These are phyloP conservation scores for Chromoteleia sp. DNA, from an alignment of 2,888 invertebrate species.

Conservation along the genomic window DNA sequence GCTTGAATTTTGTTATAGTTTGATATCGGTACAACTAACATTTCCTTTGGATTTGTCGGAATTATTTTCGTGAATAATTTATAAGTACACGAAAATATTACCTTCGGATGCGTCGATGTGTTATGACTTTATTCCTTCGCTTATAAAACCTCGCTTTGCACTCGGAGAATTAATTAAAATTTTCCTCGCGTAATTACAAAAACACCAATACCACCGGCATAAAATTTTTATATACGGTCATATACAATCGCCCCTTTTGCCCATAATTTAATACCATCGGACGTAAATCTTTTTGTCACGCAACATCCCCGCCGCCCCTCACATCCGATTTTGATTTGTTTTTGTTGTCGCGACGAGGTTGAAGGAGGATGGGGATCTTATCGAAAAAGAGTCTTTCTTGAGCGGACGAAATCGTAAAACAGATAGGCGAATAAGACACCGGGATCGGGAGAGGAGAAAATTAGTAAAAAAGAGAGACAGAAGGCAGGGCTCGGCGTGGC, in stretches of 20 bases:
- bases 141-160: conserved; percentile 15
- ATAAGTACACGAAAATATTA: conserved; percentile 6
- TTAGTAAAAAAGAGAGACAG: conserved; percentile 72
- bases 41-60: no score
- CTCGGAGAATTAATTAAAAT: conserved; percentile 29
- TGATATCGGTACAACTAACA: no score
- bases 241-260: conserved; percentile 16
- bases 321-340: conserved; percentile 51
- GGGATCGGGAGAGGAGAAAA: conserved; percentile 58
- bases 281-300: conserved; percentile 57
- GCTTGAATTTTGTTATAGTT: no score
- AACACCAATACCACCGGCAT: conserved; percentile 24
- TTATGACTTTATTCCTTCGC: conserved; percentile 6
- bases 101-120: background rate
- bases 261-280: conserved; percentile 39
- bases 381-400: conserved; percentile 58
- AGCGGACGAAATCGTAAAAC: conserved; percentile 68
- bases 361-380: conserved; percentile 50
- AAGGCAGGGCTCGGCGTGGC: conserved; percentile 76
- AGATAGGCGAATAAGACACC: conserved; percentile 65
- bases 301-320: conserved; percentile 1
- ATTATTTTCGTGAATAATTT: background rate
- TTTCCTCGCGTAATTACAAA: conserved; percentile 30
- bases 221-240: conserved; percentile 33
- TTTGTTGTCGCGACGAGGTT: conserved; percentile 21